phyloP scores from a whole-genome alignment of 2,113 vertebrate genomes.

The Cercopithecus mona region DNA sequence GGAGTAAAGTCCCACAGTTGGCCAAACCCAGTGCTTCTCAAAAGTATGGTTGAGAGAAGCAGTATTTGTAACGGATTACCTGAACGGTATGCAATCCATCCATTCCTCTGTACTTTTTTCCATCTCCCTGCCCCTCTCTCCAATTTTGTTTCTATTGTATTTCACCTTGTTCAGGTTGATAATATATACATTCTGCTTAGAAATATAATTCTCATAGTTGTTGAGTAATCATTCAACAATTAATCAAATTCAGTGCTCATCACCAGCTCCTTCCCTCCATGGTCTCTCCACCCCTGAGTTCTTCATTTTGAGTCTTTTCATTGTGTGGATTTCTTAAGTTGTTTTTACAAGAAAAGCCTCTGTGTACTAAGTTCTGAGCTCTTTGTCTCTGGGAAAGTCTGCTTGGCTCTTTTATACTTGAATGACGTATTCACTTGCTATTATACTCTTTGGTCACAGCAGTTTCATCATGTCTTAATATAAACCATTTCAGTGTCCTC shows the following conservation, averaged over 20 bases:
- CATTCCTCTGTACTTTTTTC: background rate
- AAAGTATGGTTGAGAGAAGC: background rate
- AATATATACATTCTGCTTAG: background rate
- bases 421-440: background rate
- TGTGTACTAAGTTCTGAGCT: background rate
- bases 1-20: background rate
- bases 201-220: background rate
- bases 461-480: background rate
- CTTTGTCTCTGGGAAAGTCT: background rate
- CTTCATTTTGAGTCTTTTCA: background rate
- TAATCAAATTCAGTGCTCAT: background rate
- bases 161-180: background rate
- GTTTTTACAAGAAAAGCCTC: background rate
- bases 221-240: background rate
- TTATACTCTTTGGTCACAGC: background rate
- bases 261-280: background rate
- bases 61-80: background rate
- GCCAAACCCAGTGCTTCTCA: background rate
- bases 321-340: background rate
- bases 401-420: background rate
- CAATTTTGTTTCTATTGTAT: constrained; percentile 1
- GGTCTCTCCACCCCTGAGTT: background rate
- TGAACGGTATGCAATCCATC: background rate
- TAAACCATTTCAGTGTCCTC: background rate
- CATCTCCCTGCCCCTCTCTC: background rate